A percentile compares a stretch with the other conserved stretches of the same genome.
These are phyloP conservation scores for Fringilla coelebs DNA, from an alignment of 2,797 vertebrate species.

Conservation along the genomic window DNA sequence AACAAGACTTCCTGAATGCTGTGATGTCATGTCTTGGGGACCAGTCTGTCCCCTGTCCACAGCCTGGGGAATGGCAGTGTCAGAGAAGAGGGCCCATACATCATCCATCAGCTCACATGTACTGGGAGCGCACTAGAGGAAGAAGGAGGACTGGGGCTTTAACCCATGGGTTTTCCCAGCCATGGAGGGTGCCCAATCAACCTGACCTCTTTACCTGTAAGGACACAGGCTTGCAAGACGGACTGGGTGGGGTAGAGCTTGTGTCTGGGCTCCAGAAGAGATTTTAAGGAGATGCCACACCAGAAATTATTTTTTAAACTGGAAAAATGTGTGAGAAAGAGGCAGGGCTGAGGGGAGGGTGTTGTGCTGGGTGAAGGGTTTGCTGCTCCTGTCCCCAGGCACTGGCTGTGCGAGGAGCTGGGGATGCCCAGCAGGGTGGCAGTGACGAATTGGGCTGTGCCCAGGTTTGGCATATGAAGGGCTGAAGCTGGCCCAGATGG, in stretches of 20 bases:
- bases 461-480: background rate
- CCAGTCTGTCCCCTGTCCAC: background rate
- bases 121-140: background rate
- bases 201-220: background rate
- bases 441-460: background rate
- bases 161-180: background rate
- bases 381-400: background rate
- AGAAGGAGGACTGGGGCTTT: background rate
- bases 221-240: background rate
- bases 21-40: background rate
- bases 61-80: background rate
- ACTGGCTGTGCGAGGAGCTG: fast-evolving
- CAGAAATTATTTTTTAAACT: background rate
- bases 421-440: fast-evolving
- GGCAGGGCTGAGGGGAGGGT: background rate
- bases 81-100: background rate
- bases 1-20: background rate
- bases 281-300: background rate
- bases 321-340: background rate
- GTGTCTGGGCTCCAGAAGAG: conserved; percentile 8
- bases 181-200: background rate
- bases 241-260: conserved; percentile 12
- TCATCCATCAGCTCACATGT: fast-evolving
- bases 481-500: background rate
- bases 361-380: background rate